Evolutionary conservation across 2,888 invertebrate genomes (phyloP).

Genomic region (Brenthis daphne): DNA sequence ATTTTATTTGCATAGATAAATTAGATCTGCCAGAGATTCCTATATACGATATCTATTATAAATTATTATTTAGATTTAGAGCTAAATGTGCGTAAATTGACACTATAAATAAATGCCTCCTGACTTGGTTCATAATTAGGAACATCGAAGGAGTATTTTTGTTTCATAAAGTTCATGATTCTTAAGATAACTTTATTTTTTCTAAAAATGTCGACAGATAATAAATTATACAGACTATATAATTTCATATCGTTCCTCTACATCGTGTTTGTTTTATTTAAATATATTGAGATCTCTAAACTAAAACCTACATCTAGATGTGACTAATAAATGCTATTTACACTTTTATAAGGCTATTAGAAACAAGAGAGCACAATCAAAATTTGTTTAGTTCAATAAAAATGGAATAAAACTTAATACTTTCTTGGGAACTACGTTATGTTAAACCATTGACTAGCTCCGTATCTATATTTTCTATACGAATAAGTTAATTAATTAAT

Average conservation of each 20-base stretch:
- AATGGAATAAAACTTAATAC: slow-evolving; percentile 15
- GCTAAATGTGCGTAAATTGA: slow-evolving; percentile 8
- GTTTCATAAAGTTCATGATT: neutral
- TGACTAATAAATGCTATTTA: slow-evolving; percentile 41
- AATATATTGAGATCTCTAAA: slow-evolving; percentile 42
- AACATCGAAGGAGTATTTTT: slow-evolving; percentile 22
- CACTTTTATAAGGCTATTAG: slow-evolving; percentile 7
- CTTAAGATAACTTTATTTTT: too few relatives aligned
- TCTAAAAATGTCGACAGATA: too few relatives aligned
- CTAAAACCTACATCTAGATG: slow-evolving; percentile 35
- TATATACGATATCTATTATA: neutral
- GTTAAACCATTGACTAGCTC: slow-evolving; percentile 16
- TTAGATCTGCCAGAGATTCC: slow-evolving; percentile 4
- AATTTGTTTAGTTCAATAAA: neutral
- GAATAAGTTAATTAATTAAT: neutral
- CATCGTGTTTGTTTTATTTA: neutral
- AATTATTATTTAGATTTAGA: neutral
- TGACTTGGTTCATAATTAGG: slow-evolving; percentile 19
- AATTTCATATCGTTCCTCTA: neutral
- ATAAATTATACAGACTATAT: neutral
- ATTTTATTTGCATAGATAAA: neutral
- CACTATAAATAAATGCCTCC: slow-evolving; percentile 1
- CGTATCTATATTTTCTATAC: neutral
- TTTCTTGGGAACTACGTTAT: slow-evolving; percentile 6
- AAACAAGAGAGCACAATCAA: slow-evolving; percentile 1